Evolutionary conservation across 1,140 invertebrate species (phyloP).

Genomic region (Cylas formicarius): DNA sequence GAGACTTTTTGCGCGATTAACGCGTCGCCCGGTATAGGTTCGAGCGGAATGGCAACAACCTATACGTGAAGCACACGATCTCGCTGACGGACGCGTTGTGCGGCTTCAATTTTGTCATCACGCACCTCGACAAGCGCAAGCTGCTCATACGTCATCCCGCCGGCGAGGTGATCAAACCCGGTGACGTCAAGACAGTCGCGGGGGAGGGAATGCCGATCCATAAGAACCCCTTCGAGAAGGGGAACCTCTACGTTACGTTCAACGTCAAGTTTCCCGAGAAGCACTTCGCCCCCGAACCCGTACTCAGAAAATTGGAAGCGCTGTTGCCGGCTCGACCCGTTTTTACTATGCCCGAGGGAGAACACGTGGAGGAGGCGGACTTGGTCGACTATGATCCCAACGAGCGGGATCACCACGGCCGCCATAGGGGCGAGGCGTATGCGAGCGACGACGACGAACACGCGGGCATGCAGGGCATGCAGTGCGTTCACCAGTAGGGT

Average conservation of each 20-base stretch:
- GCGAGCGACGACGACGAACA: conserved; percentile 60
- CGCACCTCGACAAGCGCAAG: conserved; percentile 77
- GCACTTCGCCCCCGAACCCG: conserved; percentile 65
- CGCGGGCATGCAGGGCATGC: conserved; percentile 53
- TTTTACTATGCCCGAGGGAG: conserved; percentile 60
- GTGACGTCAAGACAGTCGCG: conserved; percentile 70
- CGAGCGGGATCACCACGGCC: conserved; percentile 38
- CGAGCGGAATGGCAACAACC: conserved; percentile 65
- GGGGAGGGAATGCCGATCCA: conserved; percentile 88
- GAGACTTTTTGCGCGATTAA: too few relatives aligned
- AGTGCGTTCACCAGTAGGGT: conserved; percentile 60
- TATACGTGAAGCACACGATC: conserved; percentile 67
- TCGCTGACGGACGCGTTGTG: conserved; percentile 82
- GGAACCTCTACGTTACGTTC: conserved; percentile 83
- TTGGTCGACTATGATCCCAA: conserved; percentile 66
- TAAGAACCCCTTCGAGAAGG: conserved; percentile 75
- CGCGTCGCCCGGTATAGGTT: too few relatives aligned
- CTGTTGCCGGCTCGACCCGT: conserved; percentile 60
- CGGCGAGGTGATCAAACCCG: conserved; percentile 70
- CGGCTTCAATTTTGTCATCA: conserved; percentile 75
- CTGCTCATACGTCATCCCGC: conserved; percentile 64
- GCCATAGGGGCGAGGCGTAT: conserved; percentile 55
- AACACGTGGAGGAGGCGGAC: conserved; percentile 77
- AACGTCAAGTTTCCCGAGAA: conserved; percentile 75
- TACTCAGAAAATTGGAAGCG: conserved; percentile 61